Evolutionary conservation across 2,888 invertebrate genomes (phyloP), one percentile per base, ranked within the genome.

Genomic region (Ophion ellenae): DNA sequence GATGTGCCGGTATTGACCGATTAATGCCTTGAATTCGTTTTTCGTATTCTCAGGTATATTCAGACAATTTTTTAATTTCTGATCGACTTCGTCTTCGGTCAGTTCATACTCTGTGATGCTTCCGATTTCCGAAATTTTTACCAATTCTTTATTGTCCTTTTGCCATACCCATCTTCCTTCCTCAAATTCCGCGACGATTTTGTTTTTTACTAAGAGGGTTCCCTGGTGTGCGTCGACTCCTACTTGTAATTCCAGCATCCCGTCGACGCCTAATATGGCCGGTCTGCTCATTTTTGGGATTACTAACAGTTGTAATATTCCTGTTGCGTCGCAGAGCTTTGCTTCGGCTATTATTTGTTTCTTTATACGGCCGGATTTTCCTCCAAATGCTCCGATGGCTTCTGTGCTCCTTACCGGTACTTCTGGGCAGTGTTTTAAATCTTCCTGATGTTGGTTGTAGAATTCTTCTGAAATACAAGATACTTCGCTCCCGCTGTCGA

Each of bases 11-110:
- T 7, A 74, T 45, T 1, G 80, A 36, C 1, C 66, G 20, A 11
- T 66, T 66, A n/a, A 71, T 66, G 20, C 47, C 70, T 14, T 70
- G 64, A 4, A 70, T 9, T 5, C 32, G 63, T 5, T 70, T 53
- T 0, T 70, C 70, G 6, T 75, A 2, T 1, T 17, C 20, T 5
- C 24, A 10, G 45, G 53, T 81, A 63, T 0, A n/a, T n/a, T 9
- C 76, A 64, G 32, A 32, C 32, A 2, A 2, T 32, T 32, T 4
- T 32, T 4, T 32, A 32, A 4, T 32, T 32, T 32, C 4, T 53
- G 53, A 7, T 24, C 14, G 4, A 28, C 6, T 1, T 63, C 63
- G 7, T 63, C 36, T n/a, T 73, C 59, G 1, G 73, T 73, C 1
- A 73, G 2, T 9, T 36, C 59, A 4, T 14, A 32, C 0, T 71